These are phyloP conservation scores for Chironomus riparius DNA, from an alignment of 2,888 invertebrate species.

Conservation along the genomic window DNA sequence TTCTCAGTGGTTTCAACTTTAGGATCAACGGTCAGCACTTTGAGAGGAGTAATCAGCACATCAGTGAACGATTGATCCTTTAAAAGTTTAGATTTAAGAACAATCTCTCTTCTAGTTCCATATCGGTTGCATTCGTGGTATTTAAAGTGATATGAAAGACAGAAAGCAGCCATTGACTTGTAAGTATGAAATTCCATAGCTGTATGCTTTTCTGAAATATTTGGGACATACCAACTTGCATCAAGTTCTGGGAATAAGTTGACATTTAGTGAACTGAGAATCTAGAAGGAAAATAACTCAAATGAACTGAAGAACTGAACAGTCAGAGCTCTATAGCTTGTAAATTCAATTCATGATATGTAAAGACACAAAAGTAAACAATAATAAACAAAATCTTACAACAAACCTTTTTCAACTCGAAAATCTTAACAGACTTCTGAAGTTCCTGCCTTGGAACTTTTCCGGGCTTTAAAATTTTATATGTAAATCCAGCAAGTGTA, in stretches of 20 bases:
- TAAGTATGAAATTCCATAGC: slow-evolving; percentile 24
- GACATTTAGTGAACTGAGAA: neutral
- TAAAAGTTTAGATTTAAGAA: no score
- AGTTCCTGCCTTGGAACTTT: neutral
- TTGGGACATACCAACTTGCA: slow-evolving; percentile 8
- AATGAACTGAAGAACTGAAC: no score
- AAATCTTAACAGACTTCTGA: neutral
- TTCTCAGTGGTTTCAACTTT: no score
- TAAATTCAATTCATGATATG: no score
- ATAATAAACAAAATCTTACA: neutral
- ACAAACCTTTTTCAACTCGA: slow-evolving; percentile 9
- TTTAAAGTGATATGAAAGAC: slow-evolving; percentile 11
- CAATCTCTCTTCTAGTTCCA: no score
- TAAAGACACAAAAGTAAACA: neutral
- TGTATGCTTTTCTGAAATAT: slow-evolving; percentile 14
- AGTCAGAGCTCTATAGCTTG: neutral
- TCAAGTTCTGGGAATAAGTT: slow-evolving; percentile 25
- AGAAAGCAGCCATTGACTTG: slow-evolving; percentile 18
- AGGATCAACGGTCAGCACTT: neutral
- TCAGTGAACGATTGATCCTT: no score
- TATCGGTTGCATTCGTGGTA: neutral
- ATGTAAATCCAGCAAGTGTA: slow-evolving; percentile 10
- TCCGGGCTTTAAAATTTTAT: neutral
- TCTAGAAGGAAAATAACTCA: neutral
- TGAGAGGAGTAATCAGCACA: slow-evolving; percentile 1